A percentile compares a stretch with the other conserved stretches of the same genome.
Evolutionary conservation across 64 coral and sea anemone species (phyloP).

Genomic region (Montipora capricornis): DNA sequence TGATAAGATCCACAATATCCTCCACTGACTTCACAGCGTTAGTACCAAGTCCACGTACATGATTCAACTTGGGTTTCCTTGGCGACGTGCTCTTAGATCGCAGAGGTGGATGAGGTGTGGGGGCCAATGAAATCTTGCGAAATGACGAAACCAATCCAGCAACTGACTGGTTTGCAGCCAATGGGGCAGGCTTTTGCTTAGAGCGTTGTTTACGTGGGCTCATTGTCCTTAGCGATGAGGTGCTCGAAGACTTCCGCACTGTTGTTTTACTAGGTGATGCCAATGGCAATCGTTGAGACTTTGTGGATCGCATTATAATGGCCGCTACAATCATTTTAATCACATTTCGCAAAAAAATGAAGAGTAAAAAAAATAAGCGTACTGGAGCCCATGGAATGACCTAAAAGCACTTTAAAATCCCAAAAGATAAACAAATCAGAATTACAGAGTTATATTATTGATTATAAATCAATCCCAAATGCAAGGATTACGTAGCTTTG

Average conservation of each 20-base stretch:
- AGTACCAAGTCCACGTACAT: conserved; percentile 50
- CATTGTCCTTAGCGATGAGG: neutral
- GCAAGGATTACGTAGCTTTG: too few relatives aligned
- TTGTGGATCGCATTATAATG: conserved; percentile 58
- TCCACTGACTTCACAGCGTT: conserved; percentile 60
- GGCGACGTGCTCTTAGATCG: conserved; percentile 52
- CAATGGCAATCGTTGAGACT: conserved; percentile 21
- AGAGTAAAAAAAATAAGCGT: too few relatives aligned
- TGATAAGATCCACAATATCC: conserved; percentile 80
- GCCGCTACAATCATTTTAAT: neutral
- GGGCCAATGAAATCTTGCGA: conserved; percentile 73
- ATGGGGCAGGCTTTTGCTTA: neutral
- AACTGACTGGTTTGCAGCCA: conserved; percentile 64
- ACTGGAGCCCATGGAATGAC: too few relatives aligned
- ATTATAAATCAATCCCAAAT: too few relatives aligned
- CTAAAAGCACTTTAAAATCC: too few relatives aligned
- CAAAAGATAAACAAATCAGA: too few relatives aligned
- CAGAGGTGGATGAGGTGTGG: conserved; percentile 48
- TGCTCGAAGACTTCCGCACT: conserved; percentile 21
- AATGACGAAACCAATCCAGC: conserved; percentile 67
- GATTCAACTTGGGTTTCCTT: conserved; percentile 61
- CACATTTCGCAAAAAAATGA: too few relatives aligned
- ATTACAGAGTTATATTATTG: too few relatives aligned
- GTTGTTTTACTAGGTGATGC: conserved; percentile 46
- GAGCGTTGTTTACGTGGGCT: conserved; percentile 15